Evolutionary conservation across 2,797 vertebrate species (phyloP).

Genomic region (Valencia hispanica): DNA sequence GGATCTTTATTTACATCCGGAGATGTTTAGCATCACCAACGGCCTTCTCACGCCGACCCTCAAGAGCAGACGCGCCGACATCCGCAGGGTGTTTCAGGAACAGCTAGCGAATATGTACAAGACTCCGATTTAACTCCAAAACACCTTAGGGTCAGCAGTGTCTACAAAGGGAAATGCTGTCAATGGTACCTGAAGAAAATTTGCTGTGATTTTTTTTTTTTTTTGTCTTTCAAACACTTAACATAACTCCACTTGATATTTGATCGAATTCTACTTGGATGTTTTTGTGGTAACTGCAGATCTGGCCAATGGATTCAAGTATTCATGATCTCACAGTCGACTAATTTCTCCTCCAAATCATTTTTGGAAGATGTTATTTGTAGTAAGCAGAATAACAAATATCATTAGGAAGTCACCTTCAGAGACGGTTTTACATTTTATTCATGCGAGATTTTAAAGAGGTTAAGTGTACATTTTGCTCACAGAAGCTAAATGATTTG

Average conservation of each 20-base stretch:
- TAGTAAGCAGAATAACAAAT: conserved; percentile 22
- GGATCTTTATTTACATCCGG: conserved; percentile 79
- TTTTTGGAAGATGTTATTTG: no score
- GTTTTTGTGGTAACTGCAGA: not conserved
- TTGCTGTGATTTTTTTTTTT: not conserved
- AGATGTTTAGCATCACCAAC: conserved; percentile 81
- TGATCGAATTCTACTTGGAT: not conserved
- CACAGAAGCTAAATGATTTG: conserved; percentile 45
- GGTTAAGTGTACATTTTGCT: conserved; percentile 11
- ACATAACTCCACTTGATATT: conserved; percentile 15
- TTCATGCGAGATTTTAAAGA: conserved; percentile 27
- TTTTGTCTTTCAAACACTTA: conserved; percentile 11
- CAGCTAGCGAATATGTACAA: conserved; percentile 83
- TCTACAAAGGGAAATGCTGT: conserved; percentile 9
- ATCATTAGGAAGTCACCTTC: not conserved
- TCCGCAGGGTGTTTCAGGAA: conserved; percentile 78
- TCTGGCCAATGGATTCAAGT: not conserved
- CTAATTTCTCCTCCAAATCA: no score
- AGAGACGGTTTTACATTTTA: conserved; percentile 3
- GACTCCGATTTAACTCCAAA: conserved; percentile 52
- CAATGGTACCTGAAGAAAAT: not conserved
- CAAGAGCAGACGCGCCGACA: conserved; percentile 79
- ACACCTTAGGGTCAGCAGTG: not conserved
- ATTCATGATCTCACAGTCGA: conserved; percentile 12
- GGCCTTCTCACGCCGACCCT: conserved; percentile 85